Conservation (phyloP, 37 sponge, comb jelly and placozoan genomes). For the Lycopodina hypogea region DNA sequence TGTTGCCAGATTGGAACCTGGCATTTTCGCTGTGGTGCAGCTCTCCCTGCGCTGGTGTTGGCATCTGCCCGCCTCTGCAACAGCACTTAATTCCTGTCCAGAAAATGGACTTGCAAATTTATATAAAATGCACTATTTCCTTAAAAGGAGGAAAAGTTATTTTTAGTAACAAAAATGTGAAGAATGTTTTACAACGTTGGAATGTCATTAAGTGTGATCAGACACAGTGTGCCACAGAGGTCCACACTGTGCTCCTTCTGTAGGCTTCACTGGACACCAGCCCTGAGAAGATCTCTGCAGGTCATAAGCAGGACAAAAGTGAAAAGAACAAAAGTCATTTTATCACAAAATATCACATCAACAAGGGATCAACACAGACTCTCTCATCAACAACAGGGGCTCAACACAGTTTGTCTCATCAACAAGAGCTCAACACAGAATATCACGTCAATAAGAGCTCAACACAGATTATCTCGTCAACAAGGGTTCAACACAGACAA, state of each 20-base stretch:
- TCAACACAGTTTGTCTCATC: too few relatives aligned
- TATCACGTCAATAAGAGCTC: too few relatives aligned
- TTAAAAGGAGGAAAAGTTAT: background rate
- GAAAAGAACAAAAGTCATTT: background rate
- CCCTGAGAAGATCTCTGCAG: conserved; percentile 7
- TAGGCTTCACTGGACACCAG: conserved; percentile 16
- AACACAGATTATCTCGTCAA: too few relatives aligned
- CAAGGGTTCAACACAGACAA: background rate
- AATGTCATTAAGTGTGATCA: background rate
- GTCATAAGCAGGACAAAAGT: background rate
- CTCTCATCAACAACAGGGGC: too few relatives aligned
- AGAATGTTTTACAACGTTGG: background rate
- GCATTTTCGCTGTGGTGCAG: conserved; percentile 57
- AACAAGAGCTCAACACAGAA: too few relatives aligned
- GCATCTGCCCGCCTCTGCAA: conserved; percentile 4
- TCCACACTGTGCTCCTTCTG: conserved; percentile 28
- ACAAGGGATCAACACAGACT: background rate
- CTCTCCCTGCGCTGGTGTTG: conserved; percentile 29
- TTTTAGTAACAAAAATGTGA: conserved; percentile 7
- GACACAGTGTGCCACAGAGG: conserved; percentile 8
- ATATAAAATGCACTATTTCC: background rate
- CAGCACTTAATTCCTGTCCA: too few relatives aligned
- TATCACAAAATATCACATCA: background rate
- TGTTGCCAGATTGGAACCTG: conserved; percentile 67
- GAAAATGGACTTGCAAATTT: too few relatives aligned